These are phyloP conservation scores for Lophochroa leadbeateri DNA, from an alignment of 2,113 vertebrate genomes.

Conservation along the genomic window DNA sequence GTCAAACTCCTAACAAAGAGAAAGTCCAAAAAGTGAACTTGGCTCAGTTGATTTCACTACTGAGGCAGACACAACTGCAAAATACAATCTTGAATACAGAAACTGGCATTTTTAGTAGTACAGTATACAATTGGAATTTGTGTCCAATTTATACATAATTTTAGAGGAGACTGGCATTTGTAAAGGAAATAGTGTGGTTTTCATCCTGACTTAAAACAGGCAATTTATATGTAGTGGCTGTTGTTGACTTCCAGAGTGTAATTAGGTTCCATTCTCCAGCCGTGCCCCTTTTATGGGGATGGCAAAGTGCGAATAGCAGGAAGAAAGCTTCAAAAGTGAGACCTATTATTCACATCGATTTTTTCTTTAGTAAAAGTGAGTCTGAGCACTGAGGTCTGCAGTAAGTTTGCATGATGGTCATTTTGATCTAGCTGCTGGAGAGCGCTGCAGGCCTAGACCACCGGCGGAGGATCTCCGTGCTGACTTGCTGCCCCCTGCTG, in stretches of 20 bases:
- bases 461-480: neutral
- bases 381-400: neutral
- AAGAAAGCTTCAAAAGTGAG: neutral
- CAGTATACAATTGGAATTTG: neutral
- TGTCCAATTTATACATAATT: neutral
- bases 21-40: neutral
- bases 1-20: neutral
- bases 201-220: neutral
- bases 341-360: neutral
- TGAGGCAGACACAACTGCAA: neutral
- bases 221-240: neutral
- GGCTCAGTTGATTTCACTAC: neutral
- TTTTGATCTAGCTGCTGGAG: neutral
- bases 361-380: neutral
- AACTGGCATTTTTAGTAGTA: neutral
- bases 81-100: neutral
- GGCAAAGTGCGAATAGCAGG: neutral
- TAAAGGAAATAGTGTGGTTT: neutral
- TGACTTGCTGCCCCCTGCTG: slow-evolving; percentile 42
- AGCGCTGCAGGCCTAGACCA: neutral
- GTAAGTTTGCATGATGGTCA: fast-evolving
- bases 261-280: neutral
- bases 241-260: neutral
- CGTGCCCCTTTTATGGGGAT: neutral
- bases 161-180: neutral